Evolutionary conservation across 2,797 vertebrate species (phyloP), one percentile per base, ranked within the genome.

Genomic region (Lutjanus argentimaculatus): DNA sequence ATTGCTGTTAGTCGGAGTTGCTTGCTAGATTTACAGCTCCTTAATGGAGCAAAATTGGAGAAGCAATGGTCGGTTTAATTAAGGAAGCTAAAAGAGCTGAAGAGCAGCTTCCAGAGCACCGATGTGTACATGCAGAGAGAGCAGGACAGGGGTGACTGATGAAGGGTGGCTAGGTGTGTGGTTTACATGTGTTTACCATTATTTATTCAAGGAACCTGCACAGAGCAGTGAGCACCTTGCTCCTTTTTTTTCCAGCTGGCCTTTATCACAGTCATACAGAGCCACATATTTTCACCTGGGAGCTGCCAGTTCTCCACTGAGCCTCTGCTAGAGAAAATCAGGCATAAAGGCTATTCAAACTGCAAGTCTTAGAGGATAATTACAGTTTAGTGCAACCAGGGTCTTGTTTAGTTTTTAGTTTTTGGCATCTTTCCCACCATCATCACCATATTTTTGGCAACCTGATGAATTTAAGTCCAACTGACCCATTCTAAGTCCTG

Each of bases 1-100:
- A 92, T 83, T 88, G 87, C 88, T 89, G 88, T 88, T 86, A 70
- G 83, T 74, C 49, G 22, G 83, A 80, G 86, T 84, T 67, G 77
- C 84, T 85, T 51, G 77, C 68, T 63, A 82, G 90, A 93, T 92
- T 92, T 93, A 93, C 89, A 83, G 86, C 92, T 77, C 78, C 83
- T 84, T 92, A 92, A 93, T 92, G 85, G 85, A 77, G 30, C 10
- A 42, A 72, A 91, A 92, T 85, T 92, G 88, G 83, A 86, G 82
- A 53, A 86, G 75, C 65, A 21, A 80, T 86, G 86, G 84, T 65
- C 48, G 63, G 84, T 89, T 92, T 92, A 93, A 93, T 93, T 93
- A 93, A 85, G 66, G 77, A 52, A 71, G 77, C 86, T 78, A 59
- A 91, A 92, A 87, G 72, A 85, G 83, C 83, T 89, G 84, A 91